A percentile compares a stretch with the other conserved stretches of the same genome.
These are phyloP conservation scores for Troides aeacus DNA, from an alignment of 2,888 invertebrate genomes.

Conservation along the genomic window DNA sequence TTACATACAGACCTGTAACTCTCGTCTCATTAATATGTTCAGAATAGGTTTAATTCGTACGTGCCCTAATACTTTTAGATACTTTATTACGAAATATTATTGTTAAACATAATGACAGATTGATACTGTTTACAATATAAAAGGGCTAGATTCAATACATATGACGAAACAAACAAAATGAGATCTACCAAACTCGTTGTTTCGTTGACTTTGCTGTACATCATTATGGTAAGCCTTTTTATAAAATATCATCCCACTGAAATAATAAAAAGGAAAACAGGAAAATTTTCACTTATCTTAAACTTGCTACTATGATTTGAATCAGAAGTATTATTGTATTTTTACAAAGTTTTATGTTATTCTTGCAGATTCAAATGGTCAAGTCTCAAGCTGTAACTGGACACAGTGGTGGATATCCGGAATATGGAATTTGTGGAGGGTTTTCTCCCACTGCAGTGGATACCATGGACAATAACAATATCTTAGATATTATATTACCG, in stretches of 20 bases:
- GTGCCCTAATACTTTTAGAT: conserved; percentile 22
- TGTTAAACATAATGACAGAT: conserved; percentile 17
- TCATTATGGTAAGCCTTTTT: conserved; percentile 21
- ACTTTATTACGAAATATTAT: conserved; percentile 26
- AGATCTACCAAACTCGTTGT: conserved; percentile 17
- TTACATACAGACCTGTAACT: neutral
- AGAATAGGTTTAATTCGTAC: conserved; percentile 11
- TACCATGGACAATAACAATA: conserved; percentile 37
- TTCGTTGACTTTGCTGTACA: conserved; percentile 23
- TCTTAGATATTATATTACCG: conserved; percentile 47
- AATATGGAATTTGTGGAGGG: conserved; percentile 24
- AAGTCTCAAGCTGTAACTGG: conserved; percentile 19
- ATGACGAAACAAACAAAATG: conserved; percentile 21
- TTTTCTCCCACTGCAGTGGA: conserved; percentile 27
- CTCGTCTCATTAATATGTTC: neutral
- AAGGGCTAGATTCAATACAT: conserved; percentile 17
- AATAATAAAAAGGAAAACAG: neutral
- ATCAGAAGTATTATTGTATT: neutral
- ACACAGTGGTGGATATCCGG: conserved; percentile 2
- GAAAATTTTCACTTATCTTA: neutral
- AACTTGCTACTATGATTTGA: neutral
- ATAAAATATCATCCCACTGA: neutral
- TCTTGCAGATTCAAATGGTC: conserved; percentile 18
- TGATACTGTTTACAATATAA: conserved; percentile 19
- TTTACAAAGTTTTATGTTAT: neutral